Conservation (phyloP, 2,113 vertebrate genomes). For the Sula dactylatra region DNA sequence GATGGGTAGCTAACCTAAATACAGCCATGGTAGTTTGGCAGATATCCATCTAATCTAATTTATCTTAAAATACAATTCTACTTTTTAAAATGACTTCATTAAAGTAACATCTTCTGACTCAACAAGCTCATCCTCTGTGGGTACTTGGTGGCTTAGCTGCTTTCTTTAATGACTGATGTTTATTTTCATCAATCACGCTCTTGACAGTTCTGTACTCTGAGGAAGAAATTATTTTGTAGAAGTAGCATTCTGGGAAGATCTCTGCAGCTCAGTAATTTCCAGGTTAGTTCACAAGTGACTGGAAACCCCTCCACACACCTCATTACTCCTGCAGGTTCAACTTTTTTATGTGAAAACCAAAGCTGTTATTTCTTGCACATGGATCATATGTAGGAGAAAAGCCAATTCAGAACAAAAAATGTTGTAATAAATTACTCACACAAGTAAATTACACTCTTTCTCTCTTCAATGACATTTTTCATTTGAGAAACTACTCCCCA, state of each 20-base stretch:
- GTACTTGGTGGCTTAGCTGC: background rate
- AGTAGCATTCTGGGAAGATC: background rate
- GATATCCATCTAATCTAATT: background rate
- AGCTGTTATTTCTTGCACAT: background rate
- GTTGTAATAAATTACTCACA: background rate
- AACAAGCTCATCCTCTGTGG: background rate
- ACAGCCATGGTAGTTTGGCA: background rate
- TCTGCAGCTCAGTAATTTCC: background rate
- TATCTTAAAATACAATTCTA: constrained; percentile 4
- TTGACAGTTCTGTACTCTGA: background rate
- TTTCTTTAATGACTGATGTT: background rate
- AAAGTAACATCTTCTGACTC: constrained; percentile 26
- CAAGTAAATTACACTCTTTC: background rate
- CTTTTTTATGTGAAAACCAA: background rate
- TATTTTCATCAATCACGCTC: background rate
- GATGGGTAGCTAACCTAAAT: constrained; percentile 8
- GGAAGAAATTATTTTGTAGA: background rate
- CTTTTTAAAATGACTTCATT: constrained; percentile 20
- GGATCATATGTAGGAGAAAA: background rate
- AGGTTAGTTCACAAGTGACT: background rate
- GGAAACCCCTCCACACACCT: background rate
- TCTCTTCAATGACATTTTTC: background rate
- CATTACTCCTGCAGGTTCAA: background rate
- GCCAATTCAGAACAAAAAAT: background rate
- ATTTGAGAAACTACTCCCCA: background rate